Percentiles rank a stretch among this genome's conserved stretches.
These are phyloP conservation scores for Etia nguti DNA, from an alignment of 2,113 vertebrate genomes.

Conservation along the genomic window DNA sequence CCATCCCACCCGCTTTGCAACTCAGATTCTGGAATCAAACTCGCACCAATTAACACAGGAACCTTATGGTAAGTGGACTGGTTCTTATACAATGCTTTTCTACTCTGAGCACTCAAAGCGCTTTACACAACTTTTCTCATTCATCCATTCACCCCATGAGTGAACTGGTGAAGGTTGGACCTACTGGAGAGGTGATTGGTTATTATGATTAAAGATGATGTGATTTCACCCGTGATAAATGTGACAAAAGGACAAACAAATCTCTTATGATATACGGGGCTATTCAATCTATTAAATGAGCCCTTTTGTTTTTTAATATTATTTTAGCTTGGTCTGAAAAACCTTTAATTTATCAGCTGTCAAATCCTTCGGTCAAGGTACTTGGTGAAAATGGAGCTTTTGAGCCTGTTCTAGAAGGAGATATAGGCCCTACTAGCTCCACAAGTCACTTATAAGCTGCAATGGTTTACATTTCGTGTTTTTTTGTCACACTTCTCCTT, in stretches of 20 bases:
- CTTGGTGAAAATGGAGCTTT: neutral
- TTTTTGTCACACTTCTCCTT: neutral
- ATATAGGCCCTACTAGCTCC: neutral
- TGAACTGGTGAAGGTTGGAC: neutral
- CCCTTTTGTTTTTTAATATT: neutral
- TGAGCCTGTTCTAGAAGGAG: neutral
- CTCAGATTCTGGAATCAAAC: neutral
- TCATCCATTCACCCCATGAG: neutral
- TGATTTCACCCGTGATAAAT: neutral
- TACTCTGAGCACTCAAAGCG: neutral
- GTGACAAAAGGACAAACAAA: neutral
- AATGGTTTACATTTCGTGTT: neutral
- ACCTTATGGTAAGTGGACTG: neutral
- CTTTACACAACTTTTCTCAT: neutral
- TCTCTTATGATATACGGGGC: neutral
- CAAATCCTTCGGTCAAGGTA: neutral
- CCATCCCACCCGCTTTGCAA: neutral
- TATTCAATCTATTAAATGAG: neutral
- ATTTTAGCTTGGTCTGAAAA: neutral
- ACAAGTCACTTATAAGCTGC: neutral
- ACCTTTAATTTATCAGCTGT: neutral
- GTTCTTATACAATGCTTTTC: neutral
- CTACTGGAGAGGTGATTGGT: neutral
- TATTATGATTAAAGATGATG: neutral
- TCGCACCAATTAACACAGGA: neutral